Evolutionary conservation across 2,888 invertebrate species (phyloP), one percentile per base, ranked within the genome.

Genomic region (Trissolcus japonicus): DNA sequence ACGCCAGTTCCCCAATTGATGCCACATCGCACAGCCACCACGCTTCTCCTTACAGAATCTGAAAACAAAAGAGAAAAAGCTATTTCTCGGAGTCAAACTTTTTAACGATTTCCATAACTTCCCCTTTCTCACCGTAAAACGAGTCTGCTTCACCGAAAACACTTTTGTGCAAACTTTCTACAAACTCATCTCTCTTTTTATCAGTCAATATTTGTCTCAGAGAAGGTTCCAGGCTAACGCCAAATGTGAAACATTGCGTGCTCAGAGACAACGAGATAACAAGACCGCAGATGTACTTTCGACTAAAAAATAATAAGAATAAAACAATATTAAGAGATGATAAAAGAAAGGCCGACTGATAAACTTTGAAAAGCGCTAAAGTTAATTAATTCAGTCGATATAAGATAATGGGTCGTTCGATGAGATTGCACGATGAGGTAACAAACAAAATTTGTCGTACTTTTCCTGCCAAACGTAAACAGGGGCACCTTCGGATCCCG

Each of bases 401-500:
- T 54, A 25, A 25, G 25, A 16, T 29, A 54, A 54, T 54, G 25
- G n/a, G 19, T 14, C 16, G 17, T n/a, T 17, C 19, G 9, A 19
- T 17, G 19, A 51, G 51, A 51, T 51, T 17, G 11, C 19, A 4
- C 14, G 56, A 50, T 48, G 43, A 35, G 7, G 21, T 11, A 21
- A 46, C 46, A 55, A 63, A 54, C 43, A 25, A 55, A 19, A 51
- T 17, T 9, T 35, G 35, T 35, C 60, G 25, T 53, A 85, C 86
- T 82, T 80, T 59, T 81, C 67, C 60, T 72, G 29, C 11, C 79
- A 76, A 48, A 84, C 68, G 83, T 91, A 92, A 25, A 92, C 90
- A 0, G 93, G 92, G 16, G 91, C 92, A 0, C 93, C 93, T 86
- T 93, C 93, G 16, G 91, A 91, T 11, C 93, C 92, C 4, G 92